These are phyloP conservation scores for Megalops cyprinoides DNA, from an alignment of 2,797 vertebrate species.

Conservation along the genomic window DNA sequence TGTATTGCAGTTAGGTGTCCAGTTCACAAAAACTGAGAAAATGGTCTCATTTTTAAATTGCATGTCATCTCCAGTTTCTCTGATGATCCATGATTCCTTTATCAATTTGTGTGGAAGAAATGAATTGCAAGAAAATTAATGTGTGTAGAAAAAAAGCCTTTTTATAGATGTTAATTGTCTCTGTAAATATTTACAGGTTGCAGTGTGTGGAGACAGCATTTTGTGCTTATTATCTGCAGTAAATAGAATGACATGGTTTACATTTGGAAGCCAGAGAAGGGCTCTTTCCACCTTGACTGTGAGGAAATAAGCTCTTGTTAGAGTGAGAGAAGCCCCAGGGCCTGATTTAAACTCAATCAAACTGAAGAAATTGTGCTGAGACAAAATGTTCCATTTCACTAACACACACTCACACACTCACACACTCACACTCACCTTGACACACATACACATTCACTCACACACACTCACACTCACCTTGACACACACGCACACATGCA, in stretches of 20 bases:
- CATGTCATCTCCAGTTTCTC: neutral
- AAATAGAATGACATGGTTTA: conserved; percentile 20
- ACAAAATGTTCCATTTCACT: neutral
- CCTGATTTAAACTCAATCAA: conserved; percentile 2
- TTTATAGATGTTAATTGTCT: conserved; percentile 5
- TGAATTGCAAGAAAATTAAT: neutral
- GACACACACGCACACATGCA: too few species aligned
- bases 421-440: too few species aligned
- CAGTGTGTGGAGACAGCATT: neutral
- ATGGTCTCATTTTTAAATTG: neutral
- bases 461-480: too few species aligned
- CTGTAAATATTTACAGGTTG: conserved; percentile 27
- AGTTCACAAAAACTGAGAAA: conserved; percentile 2
- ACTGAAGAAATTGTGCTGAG: neutral
- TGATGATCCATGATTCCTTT: neutral
- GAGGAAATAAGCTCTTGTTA: neutral
- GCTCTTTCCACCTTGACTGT: neutral
- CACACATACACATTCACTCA: too few species aligned
- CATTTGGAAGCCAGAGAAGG: neutral
- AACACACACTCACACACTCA: too few species aligned
- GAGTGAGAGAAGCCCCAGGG: neutral
- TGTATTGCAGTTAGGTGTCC: conserved; percentile 1
- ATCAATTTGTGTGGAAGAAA: conserved; percentile 5
- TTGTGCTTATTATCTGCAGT: neutral
- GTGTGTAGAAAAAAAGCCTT: neutral